phyloP scores from a whole-genome alignment of 2,888 invertebrate species.

The Pharmacophagus antenor region DNA sequence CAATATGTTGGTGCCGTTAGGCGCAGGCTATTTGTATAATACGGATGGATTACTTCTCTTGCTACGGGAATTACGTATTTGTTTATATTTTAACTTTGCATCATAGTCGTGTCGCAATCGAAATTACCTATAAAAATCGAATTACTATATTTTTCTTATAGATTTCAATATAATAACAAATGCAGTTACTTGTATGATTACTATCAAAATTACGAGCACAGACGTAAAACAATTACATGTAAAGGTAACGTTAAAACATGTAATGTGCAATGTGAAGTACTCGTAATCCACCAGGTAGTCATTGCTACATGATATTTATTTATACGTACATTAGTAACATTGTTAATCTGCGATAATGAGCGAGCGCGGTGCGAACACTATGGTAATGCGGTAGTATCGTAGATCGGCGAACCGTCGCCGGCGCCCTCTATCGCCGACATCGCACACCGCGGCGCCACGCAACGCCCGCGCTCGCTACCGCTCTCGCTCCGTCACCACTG shows the following conservation, averaged over 20 bases:
- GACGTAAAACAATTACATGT: not conserved
- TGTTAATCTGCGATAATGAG: constrained; percentile 58
- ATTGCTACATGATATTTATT: constrained; percentile 20
- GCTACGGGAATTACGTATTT: constrained; percentile 16
- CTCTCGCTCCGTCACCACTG: constrained; percentile 6
- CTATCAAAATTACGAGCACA: not conserved
- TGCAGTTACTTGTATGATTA: not conserved
- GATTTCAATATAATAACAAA: not conserved
- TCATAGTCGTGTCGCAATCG: not conserved
- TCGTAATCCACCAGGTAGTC: not conserved
- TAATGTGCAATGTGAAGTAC: not conserved
- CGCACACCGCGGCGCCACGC: constrained; percentile 58
- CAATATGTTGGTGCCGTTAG: constrained; percentile 75
- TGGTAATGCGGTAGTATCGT: constrained; percentile 63
- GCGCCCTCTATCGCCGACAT: constrained; percentile 64
- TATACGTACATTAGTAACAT: constrained; percentile 47
- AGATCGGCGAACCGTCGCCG: constrained; percentile 59
- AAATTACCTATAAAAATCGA: no score
- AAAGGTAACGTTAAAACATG: not conserved
- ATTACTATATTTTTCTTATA: not conserved
- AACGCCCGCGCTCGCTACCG: constrained; percentile 22
- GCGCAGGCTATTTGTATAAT: constrained; percentile 74
- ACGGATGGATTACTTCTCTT: constrained; percentile 57
- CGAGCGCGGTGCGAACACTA: constrained; percentile 55
- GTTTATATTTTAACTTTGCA: not conserved